Evolutionary conservation across 2,797 vertebrate genomes (phyloP), one percentile per base, ranked within the genome.

Genomic region (Podarcis siculus): DNA sequence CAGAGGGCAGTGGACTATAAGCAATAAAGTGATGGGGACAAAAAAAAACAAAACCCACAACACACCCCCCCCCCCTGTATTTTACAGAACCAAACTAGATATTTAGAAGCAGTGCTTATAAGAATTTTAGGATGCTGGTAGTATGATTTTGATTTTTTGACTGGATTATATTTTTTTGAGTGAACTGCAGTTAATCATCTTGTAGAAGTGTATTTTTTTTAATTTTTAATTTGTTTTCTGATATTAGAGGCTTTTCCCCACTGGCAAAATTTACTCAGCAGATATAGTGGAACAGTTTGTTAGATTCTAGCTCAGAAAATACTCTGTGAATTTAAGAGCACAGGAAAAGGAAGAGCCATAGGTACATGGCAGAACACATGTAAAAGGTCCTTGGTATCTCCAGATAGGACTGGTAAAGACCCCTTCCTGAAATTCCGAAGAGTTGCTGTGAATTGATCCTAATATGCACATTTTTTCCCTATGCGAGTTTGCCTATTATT

Each of bases 1-100:
- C 89, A 95, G 93, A 92, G 94, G 95, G 95, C 95, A 95, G 76
- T 92, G 93, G 89, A 93, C 90, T 89, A 93, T 94, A 94, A 89
- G 86, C 91, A 0, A 82, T 82, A 82, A 1, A 35, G 19, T 0
- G 85, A 8, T 0, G 0, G 76, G 49, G 81, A 35, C 42, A 2
- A 0, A 55, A 45, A 45, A 42, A 45, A 45, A 49, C 1, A 1
- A 4, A 0, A n/a, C n/a, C n/a, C n/a, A n/a, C n/a, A n/a, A n/a
- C n/a, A n/a, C n/a, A n/a, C n/a, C n/a, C n/a, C n/a, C n/a, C n/a
- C n/a, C n/a, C n/a, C 61, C 21, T 25, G 0, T 3, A 1, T 27
- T 69, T 84, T 67, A 25, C 3, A 19, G 71, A 49, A 67, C 73
- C 64, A 0, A 0, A 3, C 5, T 0, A 77, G 67, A 19, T 35